phyloP scores from a whole-genome alignment of 2,888 invertebrate genomes.

The Caenorhabditis sp. region DNA sequence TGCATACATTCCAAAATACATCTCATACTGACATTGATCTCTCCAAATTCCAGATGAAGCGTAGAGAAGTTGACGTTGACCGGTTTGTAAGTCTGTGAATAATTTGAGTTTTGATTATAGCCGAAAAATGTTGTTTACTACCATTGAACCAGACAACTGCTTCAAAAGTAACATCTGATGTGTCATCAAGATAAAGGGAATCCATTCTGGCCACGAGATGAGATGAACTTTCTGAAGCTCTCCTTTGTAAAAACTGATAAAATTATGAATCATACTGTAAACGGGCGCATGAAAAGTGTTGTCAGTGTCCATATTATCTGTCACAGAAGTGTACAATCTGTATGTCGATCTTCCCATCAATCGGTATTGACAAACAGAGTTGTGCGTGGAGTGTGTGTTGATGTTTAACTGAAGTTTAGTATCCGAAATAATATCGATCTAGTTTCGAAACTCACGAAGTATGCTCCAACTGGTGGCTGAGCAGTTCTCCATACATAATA shows the following conservation, averaged over 20 bases:
- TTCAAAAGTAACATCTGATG: slow-evolving; percentile 64
- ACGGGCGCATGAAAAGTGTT: slow-evolving; percentile 68
- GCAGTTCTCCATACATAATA: slow-evolving; percentile 68
- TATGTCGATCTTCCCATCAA: slow-evolving; percentile 69
- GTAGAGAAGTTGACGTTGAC: slow-evolving; percentile 70
- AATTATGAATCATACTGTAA: too few relatives aligned
- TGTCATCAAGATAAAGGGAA: slow-evolving; percentile 66
- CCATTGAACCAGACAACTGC: slow-evolving; percentile 68
- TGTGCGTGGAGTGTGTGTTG: slow-evolving; percentile 41
- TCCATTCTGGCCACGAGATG: slow-evolving; percentile 76
- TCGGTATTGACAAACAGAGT: slow-evolving; percentile 74
- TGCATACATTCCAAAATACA: slow-evolving; percentile 76
- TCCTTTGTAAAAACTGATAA: too few relatives aligned
- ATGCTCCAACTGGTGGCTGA: slow-evolving; percentile 65
- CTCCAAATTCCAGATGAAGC: slow-evolving; percentile 76
- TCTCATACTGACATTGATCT: slow-evolving; percentile 74
- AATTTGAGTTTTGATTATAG: too few relatives aligned
- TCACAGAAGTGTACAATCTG: slow-evolving; percentile 71
- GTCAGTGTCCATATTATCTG: slow-evolving; percentile 69
- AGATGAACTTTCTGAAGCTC: slow-evolving; percentile 56
- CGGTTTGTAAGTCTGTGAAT: slow-evolving; percentile 47
- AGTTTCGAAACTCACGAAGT: slow-evolving; percentile 49
- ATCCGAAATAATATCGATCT: neutral
- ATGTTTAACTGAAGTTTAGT: slow-evolving; percentile 57
- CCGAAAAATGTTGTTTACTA: too few relatives aligned